phyloP scores from a whole-genome alignment of 2,113 vertebrate species.

The Hippocampus abdominalis region DNA sequence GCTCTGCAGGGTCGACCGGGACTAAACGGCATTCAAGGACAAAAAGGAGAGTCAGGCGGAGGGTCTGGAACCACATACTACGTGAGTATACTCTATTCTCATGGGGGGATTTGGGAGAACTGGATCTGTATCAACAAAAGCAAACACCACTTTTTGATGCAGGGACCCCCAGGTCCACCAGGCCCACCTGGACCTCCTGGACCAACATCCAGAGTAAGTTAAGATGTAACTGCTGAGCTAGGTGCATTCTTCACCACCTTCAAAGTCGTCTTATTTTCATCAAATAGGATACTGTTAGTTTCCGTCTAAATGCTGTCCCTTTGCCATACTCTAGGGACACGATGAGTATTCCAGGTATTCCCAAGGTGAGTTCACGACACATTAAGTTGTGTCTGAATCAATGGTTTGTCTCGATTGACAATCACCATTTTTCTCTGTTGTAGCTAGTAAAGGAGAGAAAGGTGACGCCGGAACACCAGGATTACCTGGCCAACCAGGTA shows the following conservation, averaged over 20 bases:
- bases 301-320: background rate
- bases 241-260: background rate
- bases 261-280: background rate
- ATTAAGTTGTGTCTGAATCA: background rate
- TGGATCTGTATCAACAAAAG: background rate
- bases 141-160: slow-evolving; percentile 18
- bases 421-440: background rate
- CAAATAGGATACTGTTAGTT: background rate
- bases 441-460: slow-evolving; percentile 76
- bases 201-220: slow-evolving; percentile 49
- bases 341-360: slow-evolving; percentile 34
- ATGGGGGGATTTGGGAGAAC: background rate
- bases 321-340: slow-evolving; percentile 44
- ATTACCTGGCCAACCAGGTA: slow-evolving; percentile 72
- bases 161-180: slow-evolving; percentile 81
- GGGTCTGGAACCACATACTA: slow-evolving; percentile 51
- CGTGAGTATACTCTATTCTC: slow-evolving; percentile 68
- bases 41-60: slow-evolving; percentile 79
- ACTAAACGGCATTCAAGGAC: slow-evolving; percentile 85
- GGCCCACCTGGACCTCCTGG: slow-evolving; percentile 64
- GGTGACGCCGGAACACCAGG: slow-evolving; percentile 78
- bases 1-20: slow-evolving; percentile 85
- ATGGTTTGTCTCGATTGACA: background rate
- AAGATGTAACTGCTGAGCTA: background rate
- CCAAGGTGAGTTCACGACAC: slow-evolving; percentile 36